Percentiles rank a stretch among this genome's conserved stretches.
Evolutionary conservation across 1,140 invertebrate genomes (phyloP).

Genomic region (Cephus cinctus): DNA sequence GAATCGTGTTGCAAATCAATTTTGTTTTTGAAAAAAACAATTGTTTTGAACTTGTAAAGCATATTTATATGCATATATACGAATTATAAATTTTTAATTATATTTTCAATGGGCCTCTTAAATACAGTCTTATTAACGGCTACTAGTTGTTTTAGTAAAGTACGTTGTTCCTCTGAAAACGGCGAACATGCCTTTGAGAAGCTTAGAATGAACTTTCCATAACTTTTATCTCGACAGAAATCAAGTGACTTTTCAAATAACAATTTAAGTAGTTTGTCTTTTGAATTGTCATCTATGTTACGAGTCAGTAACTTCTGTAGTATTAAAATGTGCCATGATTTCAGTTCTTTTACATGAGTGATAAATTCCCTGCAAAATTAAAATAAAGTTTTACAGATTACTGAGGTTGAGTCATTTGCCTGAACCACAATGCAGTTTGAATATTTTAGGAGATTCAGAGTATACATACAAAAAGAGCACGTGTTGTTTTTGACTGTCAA

Average conservation of each 20-base stretch:
- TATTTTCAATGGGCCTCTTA: constrained; percentile 31
- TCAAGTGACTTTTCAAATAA: constrained; percentile 24
- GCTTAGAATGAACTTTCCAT: constrained; percentile 29
- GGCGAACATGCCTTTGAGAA: constrained; percentile 30
- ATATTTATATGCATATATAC: too few relatives aligned
- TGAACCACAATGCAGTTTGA: background rate
- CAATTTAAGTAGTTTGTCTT: constrained; percentile 25
- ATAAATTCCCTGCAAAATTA: constrained; percentile 33
- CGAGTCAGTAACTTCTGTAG: constrained; percentile 23
- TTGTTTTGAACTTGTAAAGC: too few relatives aligned
- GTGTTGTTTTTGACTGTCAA: constrained; percentile 13
- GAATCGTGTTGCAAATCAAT: too few relatives aligned
- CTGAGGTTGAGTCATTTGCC: too few relatives aligned
- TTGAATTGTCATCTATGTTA: constrained; percentile 20
- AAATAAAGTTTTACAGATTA: too few relatives aligned
- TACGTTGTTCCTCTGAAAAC: constrained; percentile 26
- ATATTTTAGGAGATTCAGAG: background rate
- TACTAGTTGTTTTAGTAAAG: constrained; percentile 26
- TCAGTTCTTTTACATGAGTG: constrained; percentile 22
- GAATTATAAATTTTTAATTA: too few relatives aligned
- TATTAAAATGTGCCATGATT: constrained; percentile 34
- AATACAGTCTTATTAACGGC: constrained; percentile 32
- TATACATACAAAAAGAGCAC: constrained; percentile 28
- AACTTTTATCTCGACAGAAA: constrained; percentile 34
- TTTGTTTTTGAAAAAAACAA: too few relatives aligned